Percentiles rank a stretch among this genome's conserved stretches.
Evolutionary conservation across 2,888 invertebrate species (phyloP).

Genomic region (Hyppa rectilinea): DNA sequence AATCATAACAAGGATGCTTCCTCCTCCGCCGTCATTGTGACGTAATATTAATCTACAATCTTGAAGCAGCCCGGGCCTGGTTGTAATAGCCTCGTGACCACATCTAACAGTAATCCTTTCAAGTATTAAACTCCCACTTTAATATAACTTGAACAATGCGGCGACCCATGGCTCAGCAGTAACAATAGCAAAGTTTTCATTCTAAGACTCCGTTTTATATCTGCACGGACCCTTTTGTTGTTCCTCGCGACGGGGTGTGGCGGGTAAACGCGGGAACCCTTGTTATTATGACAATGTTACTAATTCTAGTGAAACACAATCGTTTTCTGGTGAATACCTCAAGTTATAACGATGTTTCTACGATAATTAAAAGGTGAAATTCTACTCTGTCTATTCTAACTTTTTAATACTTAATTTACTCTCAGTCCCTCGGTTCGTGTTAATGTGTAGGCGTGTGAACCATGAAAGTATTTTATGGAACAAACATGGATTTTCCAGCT

Average conservation of each 20-base stretch:
- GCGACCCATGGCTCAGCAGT: constrained; percentile 81
- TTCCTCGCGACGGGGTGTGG: constrained; percentile 71
- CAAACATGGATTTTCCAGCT: constrained; percentile 19
- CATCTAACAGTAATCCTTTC: constrained; percentile 85
- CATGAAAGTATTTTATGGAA: constrained; percentile 9
- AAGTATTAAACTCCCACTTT: constrained; percentile 87
- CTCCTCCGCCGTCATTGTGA: constrained; percentile 63
- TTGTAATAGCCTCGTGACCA: constrained; percentile 80
- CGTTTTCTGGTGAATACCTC: constrained; percentile 56
- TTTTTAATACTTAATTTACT: too few species aligned
- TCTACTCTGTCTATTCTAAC: constrained; percentile 32
- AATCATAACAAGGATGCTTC: constrained; percentile 65
- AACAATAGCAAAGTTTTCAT: constrained; percentile 88
- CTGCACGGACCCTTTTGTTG: constrained; percentile 81
- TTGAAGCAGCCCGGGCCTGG: constrained; percentile 70
- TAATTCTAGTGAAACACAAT: constrained; percentile 76
- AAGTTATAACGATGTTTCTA: constrained; percentile 47
- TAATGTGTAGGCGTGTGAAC: constrained; percentile 5
- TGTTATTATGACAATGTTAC: constrained; percentile 78
- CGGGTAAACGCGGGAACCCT: constrained; percentile 71
- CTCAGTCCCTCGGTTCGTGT: constrained; percentile 20
- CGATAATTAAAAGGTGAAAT: constrained; percentile 56
- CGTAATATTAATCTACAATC: constrained; percentile 76
- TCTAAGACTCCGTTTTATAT: constrained; percentile 85
- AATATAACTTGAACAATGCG: constrained; percentile 89